Evolutionary conservation across 2,113 vertebrate species (phyloP).

Genomic region (Fregetta grallaria): DNA sequence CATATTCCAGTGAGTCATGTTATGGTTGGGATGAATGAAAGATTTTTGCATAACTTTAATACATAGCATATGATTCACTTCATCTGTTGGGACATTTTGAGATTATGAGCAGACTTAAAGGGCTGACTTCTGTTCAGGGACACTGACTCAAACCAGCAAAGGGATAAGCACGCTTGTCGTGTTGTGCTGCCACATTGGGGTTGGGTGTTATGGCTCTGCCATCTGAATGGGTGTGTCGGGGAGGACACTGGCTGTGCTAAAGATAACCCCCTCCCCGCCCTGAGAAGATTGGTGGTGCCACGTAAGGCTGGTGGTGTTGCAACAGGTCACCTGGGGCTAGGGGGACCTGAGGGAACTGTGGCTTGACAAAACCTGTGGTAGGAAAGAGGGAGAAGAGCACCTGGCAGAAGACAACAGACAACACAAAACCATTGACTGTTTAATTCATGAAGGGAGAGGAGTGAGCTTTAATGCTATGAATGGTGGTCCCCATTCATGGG

Average conservation of each 20-base stretch:
- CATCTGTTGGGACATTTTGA: not conserved
- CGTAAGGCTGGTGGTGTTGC: not conserved
- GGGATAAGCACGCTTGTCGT: rapidly evolving
- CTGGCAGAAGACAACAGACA: not conserved
- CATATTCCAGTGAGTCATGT: not conserved
- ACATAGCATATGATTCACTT: not conserved
- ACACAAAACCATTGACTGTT: not conserved
- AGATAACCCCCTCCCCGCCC: not conserved
- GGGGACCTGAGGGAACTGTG: not conserved
- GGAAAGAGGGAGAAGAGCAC: not conserved
- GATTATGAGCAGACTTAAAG: not conserved
- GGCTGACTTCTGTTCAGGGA: not conserved
- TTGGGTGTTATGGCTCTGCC: not conserved
- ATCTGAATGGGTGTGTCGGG: not conserved
- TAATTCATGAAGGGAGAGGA: not conserved
- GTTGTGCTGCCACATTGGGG: not conserved
- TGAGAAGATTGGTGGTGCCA: not conserved
- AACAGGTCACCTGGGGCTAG: not conserved
- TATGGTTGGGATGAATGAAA: not conserved
- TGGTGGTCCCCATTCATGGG: not conserved
- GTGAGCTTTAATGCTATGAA: not conserved
- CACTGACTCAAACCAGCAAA: not conserved
- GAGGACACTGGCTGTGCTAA: not conserved
- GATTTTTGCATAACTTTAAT: not conserved
- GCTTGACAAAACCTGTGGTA: not conserved